These are phyloP conservation scores for Ochlodes sylvanus DNA, from an alignment of 2,888 invertebrate species.

Conservation along the genomic window DNA sequence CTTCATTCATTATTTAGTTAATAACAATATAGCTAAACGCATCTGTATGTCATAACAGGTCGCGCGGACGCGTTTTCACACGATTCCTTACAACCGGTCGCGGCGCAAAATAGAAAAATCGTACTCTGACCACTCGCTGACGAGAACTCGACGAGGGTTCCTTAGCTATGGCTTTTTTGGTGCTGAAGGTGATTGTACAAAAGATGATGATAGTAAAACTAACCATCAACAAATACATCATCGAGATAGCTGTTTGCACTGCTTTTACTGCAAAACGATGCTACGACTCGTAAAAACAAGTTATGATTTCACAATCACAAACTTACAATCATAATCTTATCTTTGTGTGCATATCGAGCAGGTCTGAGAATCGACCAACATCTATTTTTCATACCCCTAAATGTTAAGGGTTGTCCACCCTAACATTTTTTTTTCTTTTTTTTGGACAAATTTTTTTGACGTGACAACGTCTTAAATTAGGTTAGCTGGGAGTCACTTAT, in stretches of 20 bases:
- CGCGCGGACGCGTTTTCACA: conserved; percentile 62
- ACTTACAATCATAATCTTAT: neutral
- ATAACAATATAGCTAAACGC: conserved; percentile 13
- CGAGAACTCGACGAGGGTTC: conserved; percentile 45
- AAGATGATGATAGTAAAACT: neutral
- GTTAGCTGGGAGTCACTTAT: too few species aligned
- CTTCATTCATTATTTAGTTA: conserved; percentile 21
- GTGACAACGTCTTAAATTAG: too few species aligned
- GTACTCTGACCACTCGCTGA: conserved; percentile 42
- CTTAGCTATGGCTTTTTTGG: neutral
- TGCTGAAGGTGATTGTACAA: neutral
- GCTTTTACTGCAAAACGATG: too few species aligned
- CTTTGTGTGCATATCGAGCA: too few species aligned
- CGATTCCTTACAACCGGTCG: conserved; percentile 71
- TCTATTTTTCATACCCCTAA: too few species aligned
- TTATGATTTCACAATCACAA: neutral
- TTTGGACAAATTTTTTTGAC: too few species aligned
- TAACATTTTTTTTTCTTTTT: too few species aligned
- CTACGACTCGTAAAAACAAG: too few species aligned
- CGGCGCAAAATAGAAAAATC: conserved; percentile 54
- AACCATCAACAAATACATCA: too few species aligned
- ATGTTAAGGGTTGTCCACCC: too few species aligned
- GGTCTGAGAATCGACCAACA: too few species aligned
- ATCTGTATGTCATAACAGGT: conserved; percentile 44
- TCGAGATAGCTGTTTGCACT: too few species aligned